Evolutionary conservation across 2,113 vertebrate genomes (phyloP).

Genomic region (Nesogale talazaci): DNA sequence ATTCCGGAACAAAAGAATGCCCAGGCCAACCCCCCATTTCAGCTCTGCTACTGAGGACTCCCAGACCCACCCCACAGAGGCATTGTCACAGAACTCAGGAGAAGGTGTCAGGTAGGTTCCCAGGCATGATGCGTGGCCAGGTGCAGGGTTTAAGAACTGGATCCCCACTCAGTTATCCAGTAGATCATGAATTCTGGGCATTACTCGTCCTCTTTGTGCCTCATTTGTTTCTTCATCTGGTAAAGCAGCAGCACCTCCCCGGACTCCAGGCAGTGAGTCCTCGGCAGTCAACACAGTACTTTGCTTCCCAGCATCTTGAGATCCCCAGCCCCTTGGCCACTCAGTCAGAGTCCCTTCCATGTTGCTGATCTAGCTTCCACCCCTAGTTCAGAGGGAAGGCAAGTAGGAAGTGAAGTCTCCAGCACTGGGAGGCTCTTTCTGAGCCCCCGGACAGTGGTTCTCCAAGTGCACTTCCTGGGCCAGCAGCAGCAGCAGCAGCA

Average conservation of each 20-base stretch:
- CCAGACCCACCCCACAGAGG: not conserved
- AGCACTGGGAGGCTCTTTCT: not conserved
- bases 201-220: not conserved
- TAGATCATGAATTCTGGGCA: not conserved
- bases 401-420: not conserved
- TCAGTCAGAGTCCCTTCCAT: not conserved
- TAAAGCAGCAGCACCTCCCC: not conserved
- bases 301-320: not conserved
- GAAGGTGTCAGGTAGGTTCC: not conserved
- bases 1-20: too few species aligned
- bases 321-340: accelerated
- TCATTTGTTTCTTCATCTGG: slow-evolving; percentile 31
- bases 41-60: not conserved
- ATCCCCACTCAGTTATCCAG: not conserved
- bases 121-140: not conserved
- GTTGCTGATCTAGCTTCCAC: not conserved
- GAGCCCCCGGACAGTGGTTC: not conserved
- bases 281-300: not conserved
- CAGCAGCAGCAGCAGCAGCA: not conserved
- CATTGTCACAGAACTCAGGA: not conserved
- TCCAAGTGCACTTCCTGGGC: not conserved
- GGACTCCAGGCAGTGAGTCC: not conserved
- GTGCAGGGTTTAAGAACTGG: not conserved
- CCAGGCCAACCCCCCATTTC: not conserved
- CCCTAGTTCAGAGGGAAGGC: not conserved